A percentile compares a stretch with the other conserved stretches of the same genome.
phyloP scores from a whole-genome alignment of 2,888 invertebrate genomes.

The Drosophila neonasuta region DNA sequence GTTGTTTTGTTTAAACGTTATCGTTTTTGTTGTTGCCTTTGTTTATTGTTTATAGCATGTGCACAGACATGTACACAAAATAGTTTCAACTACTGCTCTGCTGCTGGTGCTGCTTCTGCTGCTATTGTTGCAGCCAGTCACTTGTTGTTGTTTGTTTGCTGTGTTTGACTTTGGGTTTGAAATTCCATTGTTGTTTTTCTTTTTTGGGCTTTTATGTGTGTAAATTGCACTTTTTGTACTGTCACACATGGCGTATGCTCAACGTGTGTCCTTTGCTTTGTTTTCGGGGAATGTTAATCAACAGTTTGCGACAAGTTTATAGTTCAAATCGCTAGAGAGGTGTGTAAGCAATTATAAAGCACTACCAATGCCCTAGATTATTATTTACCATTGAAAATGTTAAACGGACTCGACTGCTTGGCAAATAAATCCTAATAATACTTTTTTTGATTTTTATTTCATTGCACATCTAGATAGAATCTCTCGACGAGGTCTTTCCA shows the following conservation, averaged over 20 bases:
- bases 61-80: constrained; percentile 33
- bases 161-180: constrained; percentile 49
- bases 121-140: constrained; percentile 17
- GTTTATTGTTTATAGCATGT: constrained; percentile 70
- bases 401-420: not conserved
- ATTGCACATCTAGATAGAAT: not conserved
- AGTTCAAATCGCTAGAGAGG: constrained; percentile 2
- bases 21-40: constrained; percentile 72
- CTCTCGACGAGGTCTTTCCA: not conserved
- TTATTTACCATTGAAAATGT: not conserved
- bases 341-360: constrained; percentile 1
- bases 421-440: not conserved
- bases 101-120: constrained; percentile 15
- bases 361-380: not conserved
- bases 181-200: constrained; percentile 35
- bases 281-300: constrained; percentile 31
- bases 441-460: not conserved
- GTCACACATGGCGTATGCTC: constrained; percentile 41
- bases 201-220: constrained; percentile 16
- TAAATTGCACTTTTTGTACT: constrained; percentile 36
- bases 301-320: constrained; percentile 31
- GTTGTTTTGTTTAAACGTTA: constrained; percentile 75
- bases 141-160: constrained; percentile 33
- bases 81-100: constrained; percentile 39
- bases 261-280: constrained; percentile 33